Conservation (phyloP, 2,113 vertebrate species). For the Leptocoma aspasia region DNA sequence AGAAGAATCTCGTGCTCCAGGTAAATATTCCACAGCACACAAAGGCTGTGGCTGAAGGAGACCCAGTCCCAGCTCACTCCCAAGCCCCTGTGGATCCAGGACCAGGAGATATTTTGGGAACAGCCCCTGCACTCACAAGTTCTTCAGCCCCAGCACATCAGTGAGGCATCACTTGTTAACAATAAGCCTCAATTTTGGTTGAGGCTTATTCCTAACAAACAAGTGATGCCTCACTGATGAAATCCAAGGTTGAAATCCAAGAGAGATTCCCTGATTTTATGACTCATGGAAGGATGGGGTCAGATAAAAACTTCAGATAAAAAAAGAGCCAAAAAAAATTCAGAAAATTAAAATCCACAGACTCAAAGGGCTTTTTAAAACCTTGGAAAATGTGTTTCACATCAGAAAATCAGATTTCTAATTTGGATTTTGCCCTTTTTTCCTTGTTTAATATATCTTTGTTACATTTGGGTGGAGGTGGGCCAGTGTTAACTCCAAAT, state of each 20-base stretch:
- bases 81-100: fast-evolving
- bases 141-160: not conserved
- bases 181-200: not conserved
- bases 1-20: not conserved
- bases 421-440: not conserved
- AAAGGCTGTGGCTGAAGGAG: not conserved
- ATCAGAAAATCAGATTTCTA: not conserved
- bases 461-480: not conserved
- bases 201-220: no score
- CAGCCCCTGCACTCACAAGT: not conserved
- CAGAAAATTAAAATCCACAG: not conserved
- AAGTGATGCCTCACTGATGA: no score
- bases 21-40: not conserved
- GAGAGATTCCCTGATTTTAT: not conserved
- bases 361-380: not conserved
- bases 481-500: not conserved
- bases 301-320: not conserved
- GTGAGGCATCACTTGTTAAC: not conserved
- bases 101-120: not conserved
- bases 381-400: not conserved
- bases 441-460: not conserved
- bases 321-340: not conserved
- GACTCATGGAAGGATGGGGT: not conserved
- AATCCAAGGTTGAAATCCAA: no score
- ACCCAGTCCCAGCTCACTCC: not conserved